These are phyloP conservation scores for Sebastes itinus DNA, from an alignment of 2,797 vertebrate species.

Conservation along the genomic window DNA sequence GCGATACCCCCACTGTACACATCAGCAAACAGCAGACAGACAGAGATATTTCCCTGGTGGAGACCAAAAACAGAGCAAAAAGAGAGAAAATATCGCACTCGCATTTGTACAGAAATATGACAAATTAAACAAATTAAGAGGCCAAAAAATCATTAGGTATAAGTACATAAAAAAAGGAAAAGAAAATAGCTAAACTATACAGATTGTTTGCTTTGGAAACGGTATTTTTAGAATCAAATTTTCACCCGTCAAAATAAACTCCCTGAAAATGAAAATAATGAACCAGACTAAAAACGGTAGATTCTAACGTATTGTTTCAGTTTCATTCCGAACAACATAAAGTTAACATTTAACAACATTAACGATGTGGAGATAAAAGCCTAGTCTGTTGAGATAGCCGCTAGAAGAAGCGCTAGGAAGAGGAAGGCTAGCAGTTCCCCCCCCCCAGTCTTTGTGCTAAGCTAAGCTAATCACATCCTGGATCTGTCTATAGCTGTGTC, in stretches of 20 bases:
- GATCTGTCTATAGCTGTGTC: background rate
- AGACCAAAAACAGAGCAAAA: background rate
- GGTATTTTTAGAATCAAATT: background rate
- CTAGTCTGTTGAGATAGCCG: background rate
- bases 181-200: background rate
- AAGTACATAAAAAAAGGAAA: background rate
- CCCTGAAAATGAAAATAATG: accelerated
- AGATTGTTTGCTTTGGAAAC: background rate
- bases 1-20: background rate
- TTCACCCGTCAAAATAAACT: too few species aligned
- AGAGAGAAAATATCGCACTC: accelerated
- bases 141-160: too few species aligned
- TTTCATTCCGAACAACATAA: background rate
- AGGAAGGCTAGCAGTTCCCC: background rate
- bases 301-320: background rate
- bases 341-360: background rate
- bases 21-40: background rate
- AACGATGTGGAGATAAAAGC: background rate
- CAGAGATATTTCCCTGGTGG: background rate
- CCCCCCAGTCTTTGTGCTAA: background rate
- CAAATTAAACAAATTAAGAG: background rate
- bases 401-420: background rate
- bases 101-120: background rate
- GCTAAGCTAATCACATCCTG: background rate
- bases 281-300: too few species aligned